phyloP scores from a whole-genome alignment of 2,888 invertebrate genomes.

The Rhogogaster chlorosoma region DNA sequence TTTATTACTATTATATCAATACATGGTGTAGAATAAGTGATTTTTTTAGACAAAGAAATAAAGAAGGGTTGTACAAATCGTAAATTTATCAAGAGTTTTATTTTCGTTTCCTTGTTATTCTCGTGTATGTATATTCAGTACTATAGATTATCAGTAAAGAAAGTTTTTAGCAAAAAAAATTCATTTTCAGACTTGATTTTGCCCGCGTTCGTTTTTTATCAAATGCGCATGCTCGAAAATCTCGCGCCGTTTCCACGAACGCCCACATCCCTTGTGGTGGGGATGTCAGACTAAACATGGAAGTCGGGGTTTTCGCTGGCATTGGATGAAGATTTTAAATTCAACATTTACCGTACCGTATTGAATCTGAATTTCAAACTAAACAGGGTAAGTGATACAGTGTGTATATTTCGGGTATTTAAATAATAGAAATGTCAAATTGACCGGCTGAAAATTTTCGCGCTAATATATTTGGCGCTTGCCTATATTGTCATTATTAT shows the following conservation, averaged over 20 bases:
- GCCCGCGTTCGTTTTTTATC: neutral
- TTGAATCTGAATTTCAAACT: conserved; percentile 19
- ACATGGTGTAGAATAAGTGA: conserved; percentile 19
- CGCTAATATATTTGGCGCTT: conserved; percentile 4
- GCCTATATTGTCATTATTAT: conserved; percentile 12
- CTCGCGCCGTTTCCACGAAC: conserved; percentile 21
- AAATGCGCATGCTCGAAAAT: conserved; percentile 4
- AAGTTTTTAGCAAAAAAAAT: neutral
- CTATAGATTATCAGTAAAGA: neutral
- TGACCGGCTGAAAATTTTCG: neutral
- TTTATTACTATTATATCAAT: conserved; percentile 15
- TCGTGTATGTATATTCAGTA: neutral
- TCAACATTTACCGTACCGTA: conserved; percentile 25
- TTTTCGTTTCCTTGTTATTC: neutral
- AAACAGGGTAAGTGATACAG: neutral
- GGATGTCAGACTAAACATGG: conserved; percentile 33
- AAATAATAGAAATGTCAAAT: neutral
- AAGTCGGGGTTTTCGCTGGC: conserved; percentile 34
- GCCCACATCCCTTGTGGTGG: conserved; percentile 16
- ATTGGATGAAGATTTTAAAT: conserved; percentile 44
- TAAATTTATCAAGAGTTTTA: neutral
- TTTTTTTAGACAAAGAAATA: conserved; percentile 21
- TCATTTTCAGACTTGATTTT: neutral
- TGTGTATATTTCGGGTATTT: neutral
- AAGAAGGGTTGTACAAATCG: conserved; percentile 32